Conservation (phyloP, 2,797 vertebrate genomes). For the Graptemys geographica region DNA sequence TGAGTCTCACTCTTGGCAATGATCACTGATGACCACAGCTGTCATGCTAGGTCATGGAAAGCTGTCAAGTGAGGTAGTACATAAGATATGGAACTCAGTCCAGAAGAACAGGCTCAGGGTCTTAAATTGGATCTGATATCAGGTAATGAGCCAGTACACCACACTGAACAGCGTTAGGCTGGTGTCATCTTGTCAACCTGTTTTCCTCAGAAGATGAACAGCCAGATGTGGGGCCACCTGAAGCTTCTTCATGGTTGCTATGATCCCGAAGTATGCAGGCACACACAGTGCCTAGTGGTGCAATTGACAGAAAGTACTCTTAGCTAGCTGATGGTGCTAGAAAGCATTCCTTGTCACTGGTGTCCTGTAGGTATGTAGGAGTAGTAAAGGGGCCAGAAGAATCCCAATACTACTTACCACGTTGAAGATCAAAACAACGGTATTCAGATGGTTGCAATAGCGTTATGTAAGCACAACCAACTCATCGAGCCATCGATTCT, state of each 20-base stretch:
- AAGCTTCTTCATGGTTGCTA: background rate
- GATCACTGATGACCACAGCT: slow-evolving; percentile 70
- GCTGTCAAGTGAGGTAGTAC: slow-evolving; percentile 71
- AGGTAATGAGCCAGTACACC: background rate
- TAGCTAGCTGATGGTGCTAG: slow-evolving; percentile 9
- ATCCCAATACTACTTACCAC: background rate
- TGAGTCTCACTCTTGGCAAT: slow-evolving; percentile 74
- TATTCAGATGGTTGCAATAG: background rate
- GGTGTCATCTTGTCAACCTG: fast-evolving
- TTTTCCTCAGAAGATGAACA: slow-evolving; percentile 33
- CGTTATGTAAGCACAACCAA: background rate
- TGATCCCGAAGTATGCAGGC: background rate
- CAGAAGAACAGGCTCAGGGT: slow-evolving; percentile 40
- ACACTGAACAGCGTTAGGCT: fast-evolving
- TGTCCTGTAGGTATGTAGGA: background rate
- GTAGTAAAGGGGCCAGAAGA: background rate
- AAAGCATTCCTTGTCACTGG: background rate
- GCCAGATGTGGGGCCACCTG: background rate
- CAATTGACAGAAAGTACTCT: background rate
- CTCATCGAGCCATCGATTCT: background rate
- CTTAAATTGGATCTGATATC: slow-evolving; percentile 33
- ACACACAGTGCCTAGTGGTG: background rate
- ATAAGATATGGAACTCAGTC: slow-evolving; percentile 50
- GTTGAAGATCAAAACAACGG: background rate
- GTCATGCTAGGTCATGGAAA: slow-evolving; percentile 77